Conservation (phyloP, 2,113 vertebrate genomes). For the Pomatostomus ruficeps region DNA sequence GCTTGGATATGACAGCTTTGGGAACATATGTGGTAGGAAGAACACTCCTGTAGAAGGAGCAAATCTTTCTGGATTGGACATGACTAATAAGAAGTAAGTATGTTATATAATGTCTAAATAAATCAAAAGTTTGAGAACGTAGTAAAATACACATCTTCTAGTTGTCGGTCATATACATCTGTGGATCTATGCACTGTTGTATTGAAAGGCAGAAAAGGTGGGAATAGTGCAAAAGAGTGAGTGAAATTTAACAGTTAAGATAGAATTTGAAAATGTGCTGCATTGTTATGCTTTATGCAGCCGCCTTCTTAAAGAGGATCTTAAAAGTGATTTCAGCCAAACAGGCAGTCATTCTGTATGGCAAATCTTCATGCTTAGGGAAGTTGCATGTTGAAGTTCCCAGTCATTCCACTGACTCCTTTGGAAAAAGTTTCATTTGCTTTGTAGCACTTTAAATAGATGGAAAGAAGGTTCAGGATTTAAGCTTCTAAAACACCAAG, state of each 20-base stretch:
- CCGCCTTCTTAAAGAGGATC: background rate
- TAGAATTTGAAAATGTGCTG: background rate
- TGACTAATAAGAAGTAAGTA: slow-evolving; percentile 77
- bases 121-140: background rate
- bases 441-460: background rate
- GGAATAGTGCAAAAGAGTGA: background rate
- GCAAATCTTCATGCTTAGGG: background rate
- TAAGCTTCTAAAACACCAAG: background rate
- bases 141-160: background rate
- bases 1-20: slow-evolving; percentile 80
- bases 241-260: background rate
- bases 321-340: background rate
- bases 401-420: background rate
- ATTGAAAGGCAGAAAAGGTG: background rate
- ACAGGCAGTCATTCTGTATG: background rate
- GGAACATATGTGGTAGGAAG: slow-evolving; percentile 77
- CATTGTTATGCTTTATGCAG: background rate
- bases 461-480: background rate
- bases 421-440: background rate
- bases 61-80: slow-evolving; percentile 79
- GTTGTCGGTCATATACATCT: background rate
- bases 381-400: background rate
- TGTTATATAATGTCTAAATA: background rate
- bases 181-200: background rate
- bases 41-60: slow-evolving; percentile 73